Evolutionary conservation across 1,140 invertebrate genomes (phyloP).

Genomic region (Lutraria rhynchaena): DNA sequence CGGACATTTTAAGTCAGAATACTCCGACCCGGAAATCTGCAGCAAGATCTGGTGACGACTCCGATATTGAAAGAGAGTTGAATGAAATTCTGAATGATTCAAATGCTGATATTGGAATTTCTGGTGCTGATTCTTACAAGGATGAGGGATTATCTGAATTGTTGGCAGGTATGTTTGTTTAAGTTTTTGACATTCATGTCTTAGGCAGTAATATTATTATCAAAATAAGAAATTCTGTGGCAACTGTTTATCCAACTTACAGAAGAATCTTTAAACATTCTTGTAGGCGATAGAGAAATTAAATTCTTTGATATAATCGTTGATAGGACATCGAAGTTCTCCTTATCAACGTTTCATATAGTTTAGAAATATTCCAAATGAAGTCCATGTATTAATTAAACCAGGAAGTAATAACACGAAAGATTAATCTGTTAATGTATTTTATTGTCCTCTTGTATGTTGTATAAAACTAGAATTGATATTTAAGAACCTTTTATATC

Average conservation of each 20-base stretch:
- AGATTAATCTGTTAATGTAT: too few relatives aligned
- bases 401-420: too few relatives aligned
- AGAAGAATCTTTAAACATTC: neutral
- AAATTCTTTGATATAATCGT: too few relatives aligned
- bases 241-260: neutral
- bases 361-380: too few relatives aligned
- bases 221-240: neutral
- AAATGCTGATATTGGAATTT: neutral
- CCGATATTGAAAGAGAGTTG: conserved; percentile 22
- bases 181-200: neutral
- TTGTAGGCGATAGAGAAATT: neutral
- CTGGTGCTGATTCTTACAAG: neutral
- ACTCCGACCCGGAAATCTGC: conserved; percentile 2
- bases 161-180: conserved; percentile 21
- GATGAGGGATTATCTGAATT: conserved; percentile 6
- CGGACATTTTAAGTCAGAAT: conserved; percentile 48
- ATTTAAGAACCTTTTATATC: too few relatives aligned
- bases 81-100: conserved; percentile 51
- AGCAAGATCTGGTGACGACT: neutral
- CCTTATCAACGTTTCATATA: too few relatives aligned
- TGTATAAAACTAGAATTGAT: too few relatives aligned
- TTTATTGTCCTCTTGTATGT: too few relatives aligned
- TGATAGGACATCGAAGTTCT: too few relatives aligned
- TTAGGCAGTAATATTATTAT: neutral
- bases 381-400: too few relatives aligned